Conservation (phyloP, 2,888 invertebrate species). For the Xestia sexstrigata region DNA sequence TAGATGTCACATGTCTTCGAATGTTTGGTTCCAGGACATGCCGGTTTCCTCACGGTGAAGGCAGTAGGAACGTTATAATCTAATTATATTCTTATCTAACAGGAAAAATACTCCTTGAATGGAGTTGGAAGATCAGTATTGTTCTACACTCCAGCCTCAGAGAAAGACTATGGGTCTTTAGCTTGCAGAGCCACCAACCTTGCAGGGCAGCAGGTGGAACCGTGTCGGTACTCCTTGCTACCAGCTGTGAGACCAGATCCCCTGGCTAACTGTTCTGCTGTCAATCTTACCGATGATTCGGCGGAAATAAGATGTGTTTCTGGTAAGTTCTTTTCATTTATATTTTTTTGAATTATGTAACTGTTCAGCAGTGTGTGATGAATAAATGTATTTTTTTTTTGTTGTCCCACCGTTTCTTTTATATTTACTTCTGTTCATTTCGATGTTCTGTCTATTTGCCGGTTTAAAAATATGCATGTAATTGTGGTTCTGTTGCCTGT, state of each 20-base stretch:
- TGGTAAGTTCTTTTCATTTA: conserved; percentile 75
- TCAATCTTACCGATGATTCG: conserved; percentile 95
- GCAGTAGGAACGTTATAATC: neutral
- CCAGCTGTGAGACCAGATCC: conserved; percentile 95
- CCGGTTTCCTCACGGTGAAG: too few species aligned
- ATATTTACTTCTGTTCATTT: too few species aligned
- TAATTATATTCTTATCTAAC: conserved; percentile 19
- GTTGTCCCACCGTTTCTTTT: neutral
- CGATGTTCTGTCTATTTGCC: neutral
- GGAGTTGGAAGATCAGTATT: conserved; percentile 92
- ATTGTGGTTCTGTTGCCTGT: neutral
- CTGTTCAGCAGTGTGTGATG: neutral
- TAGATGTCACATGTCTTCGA: too few species aligned
- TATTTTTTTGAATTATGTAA: neutral
- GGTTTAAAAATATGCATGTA: neutral
- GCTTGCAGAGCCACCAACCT: conserved; percentile 94
- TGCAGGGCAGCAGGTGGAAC: conserved; percentile 93
- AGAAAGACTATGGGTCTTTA: conserved; percentile 94
- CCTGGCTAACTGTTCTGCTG: conserved; percentile 94
- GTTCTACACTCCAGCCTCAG: conserved; percentile 94
- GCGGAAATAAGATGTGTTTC: conserved; percentile 93
- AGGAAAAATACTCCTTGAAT: conserved; percentile 90
- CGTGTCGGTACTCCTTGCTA: conserved; percentile 94
- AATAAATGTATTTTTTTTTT: neutral
- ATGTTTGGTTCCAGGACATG: too few species aligned